Evolutionary conservation across 2,113 vertebrate genomes (phyloP), one percentile per base, ranked within the genome.

Genomic region (Petrocephalus microphthalmus): DNA sequence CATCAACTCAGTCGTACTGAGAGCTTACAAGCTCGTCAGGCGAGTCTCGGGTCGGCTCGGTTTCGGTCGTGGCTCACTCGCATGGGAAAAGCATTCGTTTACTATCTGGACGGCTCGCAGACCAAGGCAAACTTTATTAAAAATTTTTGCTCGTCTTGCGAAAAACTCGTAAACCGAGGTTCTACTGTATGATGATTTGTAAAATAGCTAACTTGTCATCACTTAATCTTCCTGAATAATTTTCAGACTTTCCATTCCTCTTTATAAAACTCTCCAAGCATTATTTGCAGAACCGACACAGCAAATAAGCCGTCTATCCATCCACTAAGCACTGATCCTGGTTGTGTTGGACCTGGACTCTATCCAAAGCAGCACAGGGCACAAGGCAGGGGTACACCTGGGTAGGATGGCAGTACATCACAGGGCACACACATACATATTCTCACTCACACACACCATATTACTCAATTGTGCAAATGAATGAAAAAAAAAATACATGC

Each of bases 401-500:
- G 11, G 25, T 29, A 29, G 60, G 60, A 1, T 29, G 60, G 8
- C 60, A 67, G 10, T 29, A n/a, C 60, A 67, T 22, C 25, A 1
- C 22, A 11, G 57, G n/a, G 57, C 57, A 25, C 22, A 25, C 57
- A 13, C n/a, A 67, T 67, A 29, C n/a, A 5, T 13, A 29, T 10
- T n/a, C 13, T 74, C 67, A 71, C 29, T 71, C 29, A 78, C 33
- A 78, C 33, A 19, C 15, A 19, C 33, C 19, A 37, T 42, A 20
- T 42, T 17, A 42, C 10, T 29, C 60, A 13, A 5, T 67, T 29
- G 10, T 67, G 60, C 60, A 67, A 29, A 67, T 67, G 60, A 67
- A 67, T 29, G 33, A 78, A 78, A 74, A 74, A 78, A 78, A 74
- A 74, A 78, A 19, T 10, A 52, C 20, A 88, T 89, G 87, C 90